A percentile compares a stretch with the other conserved stretches of the same genome.
Conservation (phyloP, 2,888 invertebrate genomes). For the Pilophorus perplexus region DNA sequence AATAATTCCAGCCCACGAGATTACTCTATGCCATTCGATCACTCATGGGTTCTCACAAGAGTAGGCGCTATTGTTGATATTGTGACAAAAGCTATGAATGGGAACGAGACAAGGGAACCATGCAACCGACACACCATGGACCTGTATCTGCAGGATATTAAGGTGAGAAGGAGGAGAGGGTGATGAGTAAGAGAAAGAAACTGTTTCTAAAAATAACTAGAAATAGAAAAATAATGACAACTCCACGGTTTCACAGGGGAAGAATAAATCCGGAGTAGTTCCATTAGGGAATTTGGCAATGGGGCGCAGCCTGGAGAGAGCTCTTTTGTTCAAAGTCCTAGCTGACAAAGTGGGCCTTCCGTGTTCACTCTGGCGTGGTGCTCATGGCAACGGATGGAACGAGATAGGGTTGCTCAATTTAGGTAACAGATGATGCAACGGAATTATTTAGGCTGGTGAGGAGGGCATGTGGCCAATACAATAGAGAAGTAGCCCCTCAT, state of each 20-base stretch:
- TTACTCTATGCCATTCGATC: slow-evolving; percentile 36
- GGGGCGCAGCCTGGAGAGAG: slow-evolving; percentile 62
- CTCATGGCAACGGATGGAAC: slow-evolving; percentile 62
- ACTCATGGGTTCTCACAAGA: slow-evolving; percentile 44
- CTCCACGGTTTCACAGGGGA: slow-evolving; percentile 47
- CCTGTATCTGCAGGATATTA: slow-evolving; percentile 56
- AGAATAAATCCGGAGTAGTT: slow-evolving; percentile 56
- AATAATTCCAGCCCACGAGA: slow-evolving; percentile 11
- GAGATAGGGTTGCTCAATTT: slow-evolving; percentile 58
- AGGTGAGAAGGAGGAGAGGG: too few relatives aligned
- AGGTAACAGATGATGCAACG: background rate
- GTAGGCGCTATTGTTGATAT: slow-evolving; percentile 54
- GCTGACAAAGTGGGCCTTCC: slow-evolving; percentile 65
- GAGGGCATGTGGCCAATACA: too few relatives aligned
- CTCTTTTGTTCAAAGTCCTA: slow-evolving; percentile 63
- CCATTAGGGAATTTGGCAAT: slow-evolving; percentile 60
- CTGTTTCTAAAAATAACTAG: too few relatives aligned
- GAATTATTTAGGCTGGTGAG: too few relatives aligned
- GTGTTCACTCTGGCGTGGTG: slow-evolving; percentile 59
- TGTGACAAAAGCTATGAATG: slow-evolving; percentile 58
- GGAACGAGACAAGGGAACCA: slow-evolving; percentile 54
- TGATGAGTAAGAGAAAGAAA: too few relatives aligned
- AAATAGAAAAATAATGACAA: background rate
- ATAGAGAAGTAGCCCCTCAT: too few relatives aligned
- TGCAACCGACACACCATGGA: slow-evolving; percentile 55